phyloP scores from a whole-genome alignment of 1,140 invertebrate species.

The Lordiphosa stackelbergi region DNA sequence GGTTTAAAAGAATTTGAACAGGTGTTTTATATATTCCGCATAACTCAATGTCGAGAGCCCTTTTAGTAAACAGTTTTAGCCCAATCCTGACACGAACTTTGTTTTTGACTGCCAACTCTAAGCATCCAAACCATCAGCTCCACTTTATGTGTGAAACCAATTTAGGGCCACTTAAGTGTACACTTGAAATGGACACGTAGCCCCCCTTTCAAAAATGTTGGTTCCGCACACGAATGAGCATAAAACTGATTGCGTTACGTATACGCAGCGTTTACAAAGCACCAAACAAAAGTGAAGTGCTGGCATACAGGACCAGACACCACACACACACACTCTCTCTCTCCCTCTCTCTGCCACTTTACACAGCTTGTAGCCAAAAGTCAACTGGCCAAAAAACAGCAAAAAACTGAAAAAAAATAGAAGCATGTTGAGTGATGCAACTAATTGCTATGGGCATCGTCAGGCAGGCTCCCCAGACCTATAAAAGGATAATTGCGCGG shows the following conservation, averaged over 20 bases:
- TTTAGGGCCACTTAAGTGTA: constrained; percentile 71
- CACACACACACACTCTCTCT: constrained; percentile 9
- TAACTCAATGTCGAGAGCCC: too few relatives aligned
- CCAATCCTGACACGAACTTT: too few relatives aligned
- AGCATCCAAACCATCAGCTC: constrained; percentile 27
- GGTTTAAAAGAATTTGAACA: too few relatives aligned
- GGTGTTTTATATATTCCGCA: too few relatives aligned
- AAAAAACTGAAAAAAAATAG: constrained; percentile 7
- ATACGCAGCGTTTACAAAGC: constrained; percentile 63
- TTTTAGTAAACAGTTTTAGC: too few relatives aligned
- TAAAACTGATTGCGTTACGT: constrained; percentile 61
- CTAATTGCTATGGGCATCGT: constrained; percentile 60
- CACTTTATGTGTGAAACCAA: constrained; percentile 74
- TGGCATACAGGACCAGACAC: too few relatives aligned
- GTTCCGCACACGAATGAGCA: constrained; percentile 31
- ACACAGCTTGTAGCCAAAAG: constrained; percentile 63
- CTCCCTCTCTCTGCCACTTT: constrained; percentile 16
- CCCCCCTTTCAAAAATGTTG: constrained; percentile 2
- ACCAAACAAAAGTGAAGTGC: constrained; percentile 42
- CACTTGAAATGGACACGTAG: constrained; percentile 61
- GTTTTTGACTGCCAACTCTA: constrained; percentile 12
- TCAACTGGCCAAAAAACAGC: constrained; percentile 54
- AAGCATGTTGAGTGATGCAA: constrained; percentile 69
- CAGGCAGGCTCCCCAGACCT: constrained; percentile 33
- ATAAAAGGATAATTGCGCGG: constrained; percentile 75